Percentiles rank a stretch among this genome's conserved stretches.
These are phyloP conservation scores for Saccostrea glomerata DNA, from an alignment of 1,140 invertebrate genomes.

Conservation along the genomic window DNA sequence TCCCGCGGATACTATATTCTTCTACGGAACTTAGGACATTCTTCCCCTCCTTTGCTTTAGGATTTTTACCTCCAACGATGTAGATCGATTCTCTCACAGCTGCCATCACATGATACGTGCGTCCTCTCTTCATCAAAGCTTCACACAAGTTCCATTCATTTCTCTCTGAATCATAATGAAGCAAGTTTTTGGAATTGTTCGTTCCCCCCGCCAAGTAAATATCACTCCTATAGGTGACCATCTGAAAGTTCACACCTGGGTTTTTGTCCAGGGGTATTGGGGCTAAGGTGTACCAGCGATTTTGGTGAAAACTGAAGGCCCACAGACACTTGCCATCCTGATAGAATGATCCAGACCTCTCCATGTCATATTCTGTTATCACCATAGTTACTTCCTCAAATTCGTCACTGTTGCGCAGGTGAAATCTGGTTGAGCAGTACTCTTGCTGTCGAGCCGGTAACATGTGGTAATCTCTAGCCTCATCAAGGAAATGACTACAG, in stretches of 20 bases:
- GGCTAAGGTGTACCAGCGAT: constrained; percentile 62
- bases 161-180: constrained; percentile 62
- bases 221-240: constrained; percentile 61
- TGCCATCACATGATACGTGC: constrained; percentile 51
- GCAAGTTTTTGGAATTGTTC: constrained; percentile 58
- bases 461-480: constrained; percentile 66
- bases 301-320: constrained; percentile 63
- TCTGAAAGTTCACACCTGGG: constrained; percentile 57
- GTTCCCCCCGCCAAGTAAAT: constrained; percentile 63
- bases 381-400: constrained; percentile 64
- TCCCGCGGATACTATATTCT: constrained; percentile 57
- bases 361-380: constrained; percentile 61
- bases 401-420: constrained; percentile 62
- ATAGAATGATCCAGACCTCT: constrained; percentile 60
- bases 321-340: constrained; percentile 63
- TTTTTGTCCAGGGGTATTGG: constrained; percentile 61
- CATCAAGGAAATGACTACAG: constrained; percentile 60
- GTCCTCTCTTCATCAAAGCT: constrained; percentile 50
- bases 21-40: constrained; percentile 56
- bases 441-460: constrained; percentile 64
- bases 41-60: constrained; percentile 41
- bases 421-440: constrained; percentile 58
- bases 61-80: constrained; percentile 53
- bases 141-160: constrained; percentile 58
- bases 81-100: constrained; percentile 51